Base-by-base conservation (phyloP, 2,888 invertebrate species). In the Argyresthia goedartella region DNA sequence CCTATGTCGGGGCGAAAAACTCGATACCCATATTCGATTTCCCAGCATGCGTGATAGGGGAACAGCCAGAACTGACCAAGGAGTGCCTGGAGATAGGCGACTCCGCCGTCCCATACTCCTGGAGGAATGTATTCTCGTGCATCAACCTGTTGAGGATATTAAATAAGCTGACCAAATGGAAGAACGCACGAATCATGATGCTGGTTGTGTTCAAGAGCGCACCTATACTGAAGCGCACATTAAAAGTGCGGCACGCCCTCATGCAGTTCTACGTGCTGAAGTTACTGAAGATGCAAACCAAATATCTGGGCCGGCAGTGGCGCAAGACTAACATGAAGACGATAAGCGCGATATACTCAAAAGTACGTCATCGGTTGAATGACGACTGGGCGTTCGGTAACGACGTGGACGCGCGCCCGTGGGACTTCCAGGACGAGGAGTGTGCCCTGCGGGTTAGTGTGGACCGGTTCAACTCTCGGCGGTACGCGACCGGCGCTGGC, bases 341-440 rank as follows among this genome's bases (percentile, higher is more conserved):
- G 0, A 97, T 99, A 85, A 98, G 98, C 73, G 98, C 98, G 54
- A 99, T 99, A 70, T 99, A 99, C 75, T 94, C 97, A 54, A 98
- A 99, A 88, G 96, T 96, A 2, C 89, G 98, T 34, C 98, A 98
- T 84, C 91, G 98, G 52, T 88, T 99, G 45, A 99, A 98, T 69
- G 99, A 99, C 73, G 99, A 99, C 77, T 99, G 99, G 99, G 99
- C 99, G 3, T 99, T 95, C 87, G 99, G 99, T 52, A 99, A 99
- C 87, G 95, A 98, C 87, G 91, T 98, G 64, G 98, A 99, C 82
- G 98, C 98, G 0, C 89, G 97, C 55, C 98, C 98, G 0, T 98
- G 98, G 98, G 98, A 99, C 76, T 99, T 96, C 64, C 95, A 99
- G 84, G 96, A 95, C 36, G 99, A 99, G 75, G 99, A 99, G 73